Percentiles rank a stretch among this genome's conserved stretches.
Conservation (phyloP, 2,888 invertebrate genomes). For the Salticus scenicus region DNA sequence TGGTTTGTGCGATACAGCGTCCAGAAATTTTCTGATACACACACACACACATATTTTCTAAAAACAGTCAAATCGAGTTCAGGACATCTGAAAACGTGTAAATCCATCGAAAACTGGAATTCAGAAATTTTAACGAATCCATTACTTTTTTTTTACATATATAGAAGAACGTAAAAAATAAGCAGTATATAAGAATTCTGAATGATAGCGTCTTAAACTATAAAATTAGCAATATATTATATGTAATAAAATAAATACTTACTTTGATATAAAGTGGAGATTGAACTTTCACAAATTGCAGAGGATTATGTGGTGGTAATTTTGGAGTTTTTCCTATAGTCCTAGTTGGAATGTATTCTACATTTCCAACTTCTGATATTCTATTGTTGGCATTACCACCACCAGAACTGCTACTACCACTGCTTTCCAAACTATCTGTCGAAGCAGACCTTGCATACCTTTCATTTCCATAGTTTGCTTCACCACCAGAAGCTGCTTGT, state of each 20-base stretch:
- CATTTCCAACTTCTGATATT: background rate
- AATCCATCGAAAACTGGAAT: no score
- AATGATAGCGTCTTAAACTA: no score
- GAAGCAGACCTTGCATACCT: conserved; percentile 39
- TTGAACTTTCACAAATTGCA: conserved; percentile 72
- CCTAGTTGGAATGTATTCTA: conserved; percentile 59
- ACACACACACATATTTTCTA: no score
- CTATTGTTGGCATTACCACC: conserved; percentile 14
- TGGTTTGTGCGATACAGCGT: no score
- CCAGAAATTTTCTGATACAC: no score
- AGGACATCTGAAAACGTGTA: no score
- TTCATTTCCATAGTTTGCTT: conserved; percentile 8
- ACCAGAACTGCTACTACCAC: background rate
- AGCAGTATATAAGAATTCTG: no score
- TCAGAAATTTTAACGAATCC: no score
- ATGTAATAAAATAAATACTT: conserved; percentile 1
- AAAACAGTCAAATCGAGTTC: no score
- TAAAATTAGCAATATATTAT: no score
- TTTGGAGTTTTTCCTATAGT: conserved; percentile 43
- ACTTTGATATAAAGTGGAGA: conserved; percentile 72
- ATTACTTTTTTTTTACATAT: no score
- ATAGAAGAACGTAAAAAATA: no score
- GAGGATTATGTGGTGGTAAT: conserved; percentile 67
- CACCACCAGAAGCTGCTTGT: background rate
- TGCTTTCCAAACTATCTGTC: conserved; percentile 56